Evolutionary conservation across 2,113 vertebrate species (phyloP).

Genomic region (Siphamia tubifer): DNA sequence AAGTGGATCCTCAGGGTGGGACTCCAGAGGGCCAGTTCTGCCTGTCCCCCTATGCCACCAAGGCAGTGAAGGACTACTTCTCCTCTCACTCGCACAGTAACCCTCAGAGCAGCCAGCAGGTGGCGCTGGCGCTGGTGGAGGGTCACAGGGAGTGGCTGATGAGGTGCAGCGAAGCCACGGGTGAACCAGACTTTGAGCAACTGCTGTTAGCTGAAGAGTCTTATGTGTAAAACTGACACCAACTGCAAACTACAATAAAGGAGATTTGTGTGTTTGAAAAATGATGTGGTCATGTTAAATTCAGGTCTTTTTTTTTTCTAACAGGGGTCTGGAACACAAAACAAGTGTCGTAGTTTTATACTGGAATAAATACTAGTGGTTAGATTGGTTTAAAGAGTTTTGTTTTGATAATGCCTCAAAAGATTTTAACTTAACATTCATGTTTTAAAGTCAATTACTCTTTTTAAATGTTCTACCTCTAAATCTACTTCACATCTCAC

Average conservation of each 20-base stretch:
- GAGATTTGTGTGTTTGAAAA: neutral
- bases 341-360: too few species aligned
- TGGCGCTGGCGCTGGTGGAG: conserved; percentile 72
- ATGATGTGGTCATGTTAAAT: too few species aligned
- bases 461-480: too few species aligned
- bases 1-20: conserved; percentile 24
- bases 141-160: conserved; percentile 74
- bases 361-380: too few species aligned
- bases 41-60: conserved; percentile 68
- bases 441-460: too few species aligned
- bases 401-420: too few species aligned
- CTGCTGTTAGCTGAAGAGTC: conserved; percentile 84
- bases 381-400: too few species aligned
- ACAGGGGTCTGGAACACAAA: too few species aligned
- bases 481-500: too few species aligned
- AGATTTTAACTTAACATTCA: too few species aligned
- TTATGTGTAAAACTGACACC: conserved; percentile 47
- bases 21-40: conserved; percentile 50
- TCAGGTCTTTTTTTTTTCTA: too few species aligned
- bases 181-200: conserved; percentile 81
- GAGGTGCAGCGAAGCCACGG: conserved; percentile 76
- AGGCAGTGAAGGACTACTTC: conserved; percentile 69
- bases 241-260: neutral
- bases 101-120: conserved; percentile 71
- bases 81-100: conserved; percentile 60